Evolutionary conservation across 2,888 invertebrate genomes (phyloP).

Genomic region (Adela reaumurella): DNA sequence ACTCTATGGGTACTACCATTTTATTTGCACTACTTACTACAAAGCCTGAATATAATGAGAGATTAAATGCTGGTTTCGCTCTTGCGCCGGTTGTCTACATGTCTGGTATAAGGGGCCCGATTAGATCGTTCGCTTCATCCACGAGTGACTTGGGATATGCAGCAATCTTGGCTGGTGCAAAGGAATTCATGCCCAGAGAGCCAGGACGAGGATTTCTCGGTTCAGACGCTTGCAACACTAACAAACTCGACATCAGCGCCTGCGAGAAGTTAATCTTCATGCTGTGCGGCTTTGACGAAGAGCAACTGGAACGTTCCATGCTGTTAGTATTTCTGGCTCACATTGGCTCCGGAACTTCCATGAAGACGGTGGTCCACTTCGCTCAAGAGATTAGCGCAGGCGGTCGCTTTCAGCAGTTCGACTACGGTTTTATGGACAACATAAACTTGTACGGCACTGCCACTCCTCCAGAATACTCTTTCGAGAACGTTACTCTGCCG

Average conservation of each 20-base stretch:
- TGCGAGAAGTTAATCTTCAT: constrained; percentile 72
- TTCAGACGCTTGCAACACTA: constrained; percentile 52
- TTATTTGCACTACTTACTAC: constrained; percentile 67
- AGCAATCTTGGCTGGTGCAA: constrained; percentile 59
- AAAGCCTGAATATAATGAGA: constrained; percentile 63
- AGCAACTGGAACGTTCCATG: constrained; percentile 64
- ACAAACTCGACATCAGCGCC: constrained; percentile 48
- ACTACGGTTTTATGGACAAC: constrained; percentile 62
- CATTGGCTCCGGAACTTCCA: constrained; percentile 72
- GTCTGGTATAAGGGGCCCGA: constrained; percentile 60
- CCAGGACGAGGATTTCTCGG: constrained; percentile 54
- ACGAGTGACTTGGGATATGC: constrained; percentile 57
- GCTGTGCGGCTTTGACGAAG: constrained; percentile 66
- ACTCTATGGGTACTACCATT: constrained; percentile 86
- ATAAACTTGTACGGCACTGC: constrained; percentile 49
- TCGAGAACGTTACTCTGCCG: constrained; percentile 56
- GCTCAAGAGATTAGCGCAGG: constrained; percentile 52
- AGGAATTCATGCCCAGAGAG: constrained; percentile 69
- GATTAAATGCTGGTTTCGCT: constrained; percentile 61
- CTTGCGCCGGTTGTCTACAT: constrained; percentile 68
- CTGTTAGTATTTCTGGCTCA: constrained; percentile 67
- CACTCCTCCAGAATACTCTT: constrained; percentile 60
- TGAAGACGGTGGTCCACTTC: constrained; percentile 68
- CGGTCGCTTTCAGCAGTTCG: constrained; percentile 62
- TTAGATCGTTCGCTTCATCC: constrained; percentile 64